Evolutionary conservation across 2,888 invertebrate species (phyloP).

Genomic region (Synergus itoensis): DNA sequence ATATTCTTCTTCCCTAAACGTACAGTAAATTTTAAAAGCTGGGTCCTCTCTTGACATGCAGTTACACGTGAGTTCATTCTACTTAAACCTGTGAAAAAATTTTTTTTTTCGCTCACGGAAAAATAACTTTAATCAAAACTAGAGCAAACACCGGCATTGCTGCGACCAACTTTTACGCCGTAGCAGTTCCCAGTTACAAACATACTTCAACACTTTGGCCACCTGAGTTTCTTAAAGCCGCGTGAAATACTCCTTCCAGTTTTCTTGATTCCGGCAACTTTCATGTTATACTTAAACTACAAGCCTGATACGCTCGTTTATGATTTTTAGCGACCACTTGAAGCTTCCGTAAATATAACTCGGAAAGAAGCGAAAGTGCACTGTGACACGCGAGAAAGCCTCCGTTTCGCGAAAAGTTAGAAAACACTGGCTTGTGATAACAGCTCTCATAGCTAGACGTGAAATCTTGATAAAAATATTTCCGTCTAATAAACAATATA

Average conservation of each 20-base stretch:
- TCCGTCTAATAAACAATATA: slow-evolving; percentile 34
- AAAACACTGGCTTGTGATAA: background rate
- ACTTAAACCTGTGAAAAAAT: background rate
- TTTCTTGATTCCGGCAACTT: slow-evolving; percentile 25
- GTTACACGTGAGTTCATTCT: slow-evolving; percentile 18
- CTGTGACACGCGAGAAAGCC: slow-evolving; percentile 24
- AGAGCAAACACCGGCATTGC: slow-evolving; percentile 6
- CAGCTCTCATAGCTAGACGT: slow-evolving; percentile 1
- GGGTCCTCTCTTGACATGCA: background rate
- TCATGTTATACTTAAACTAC: background rate
- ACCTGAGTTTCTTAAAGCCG: slow-evolving; percentile 30
- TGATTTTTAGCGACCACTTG: slow-evolving; percentile 40
- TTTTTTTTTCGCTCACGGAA: background rate
- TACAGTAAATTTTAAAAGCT: too few relatives aligned
- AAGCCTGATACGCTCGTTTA: slow-evolving; percentile 34
- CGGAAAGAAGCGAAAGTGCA: slow-evolving; percentile 10
- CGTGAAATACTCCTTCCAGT: background rate
- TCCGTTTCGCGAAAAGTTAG: slow-evolving; percentile 2
- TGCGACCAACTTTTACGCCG: slow-evolving; percentile 23
- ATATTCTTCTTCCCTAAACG: too few relatives aligned
- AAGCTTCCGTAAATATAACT: slow-evolving; percentile 38
- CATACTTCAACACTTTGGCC: slow-evolving; percentile 37
- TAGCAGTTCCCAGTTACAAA: slow-evolving; percentile 8
- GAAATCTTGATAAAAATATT: slow-evolving; percentile 31
- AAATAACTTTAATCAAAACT: slow-evolving; percentile 36